These are phyloP conservation scores for Sphaeridia pumilis DNA, from an alignment of 2,888 invertebrate genomes.

Conservation along the genomic window DNA sequence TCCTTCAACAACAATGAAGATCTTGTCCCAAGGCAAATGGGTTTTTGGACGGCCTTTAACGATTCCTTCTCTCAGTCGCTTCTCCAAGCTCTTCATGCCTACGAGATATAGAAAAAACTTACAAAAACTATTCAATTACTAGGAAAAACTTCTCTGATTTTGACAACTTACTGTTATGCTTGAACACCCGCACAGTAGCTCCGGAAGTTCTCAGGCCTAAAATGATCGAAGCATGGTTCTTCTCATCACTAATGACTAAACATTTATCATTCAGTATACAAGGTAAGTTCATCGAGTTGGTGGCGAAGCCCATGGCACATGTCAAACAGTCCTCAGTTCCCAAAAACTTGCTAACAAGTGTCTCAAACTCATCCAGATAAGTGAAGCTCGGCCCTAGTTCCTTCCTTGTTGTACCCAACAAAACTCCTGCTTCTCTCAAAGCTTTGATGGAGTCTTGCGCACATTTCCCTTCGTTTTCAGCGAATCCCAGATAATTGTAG, in stretches of 20 bases:
- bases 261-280: conserved; percentile 68
- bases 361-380: conserved; percentile 54
- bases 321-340: conserved; percentile 86
- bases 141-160: no score
- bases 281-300: conserved; percentile 86
- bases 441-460: conserved; percentile 62
- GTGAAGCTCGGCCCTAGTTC: conserved; percentile 46
- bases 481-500: conserved; percentile 97
- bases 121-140: no score
- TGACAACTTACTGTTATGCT: conserved; percentile 54
- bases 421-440: conserved; percentile 60
- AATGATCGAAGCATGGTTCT: conserved; percentile 93
- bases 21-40: conserved; percentile 73
- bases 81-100: conserved; percentile 75
- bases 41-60: conserved; percentile 65
- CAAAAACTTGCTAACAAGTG: conserved; percentile 69
- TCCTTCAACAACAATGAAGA: conserved; percentile 88
- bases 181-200: conserved; percentile 72
- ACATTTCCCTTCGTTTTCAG: conserved; percentile 64
- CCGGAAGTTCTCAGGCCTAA: conserved; percentile 78
- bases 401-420: conserved; percentile 57
- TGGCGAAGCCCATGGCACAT: conserved; percentile 97
- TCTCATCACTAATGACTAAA: conserved; percentile 85
- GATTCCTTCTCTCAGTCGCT: conserved; percentile 59
- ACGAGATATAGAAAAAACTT: no score